Evolutionary conservation across 2,888 invertebrate species (phyloP), one percentile per base, ranked within the genome.

Genomic region (Antheraea yamamai): DNA sequence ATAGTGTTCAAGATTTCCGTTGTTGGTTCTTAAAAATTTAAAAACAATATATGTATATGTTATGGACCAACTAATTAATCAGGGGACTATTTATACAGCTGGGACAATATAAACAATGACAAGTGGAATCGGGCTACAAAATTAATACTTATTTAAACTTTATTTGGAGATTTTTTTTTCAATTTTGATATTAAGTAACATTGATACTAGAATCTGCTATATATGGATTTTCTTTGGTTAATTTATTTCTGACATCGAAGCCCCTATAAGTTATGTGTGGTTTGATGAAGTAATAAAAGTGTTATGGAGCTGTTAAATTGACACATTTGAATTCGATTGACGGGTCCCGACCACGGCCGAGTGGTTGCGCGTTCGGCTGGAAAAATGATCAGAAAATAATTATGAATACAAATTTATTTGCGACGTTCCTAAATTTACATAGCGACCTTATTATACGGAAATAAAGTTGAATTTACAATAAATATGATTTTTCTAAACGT

Each of bases 301-400:
- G 64, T 66, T 47, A 77, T 77, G 83, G 89, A 39, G 39, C n/a
- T 70, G 39, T 70, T 70, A 70, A 70, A 90, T 91, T 89, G 91
- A 92, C 90, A 89, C 85, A 87, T 84, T 87, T 87, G 79, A 86
- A 89, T 89, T 81, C 88, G 85, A 89, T 89, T 88, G 91, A 92
- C 89, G 85, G 84, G 84, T 85, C 83, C 83, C 82, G 81, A 85
- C 77, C 84, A 89, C 85, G 89, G 87, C 82, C 78, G 87, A 88
- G 82, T 82, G 85, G 79, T 76, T 83, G 82, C 88, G 92, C 91
- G 92, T 92, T 89, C 89, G 77, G 82, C 81, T 85, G 87, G 86
- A 91, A 91, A 89, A 84, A 85, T 87, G 86, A 83, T 86, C 83
- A 84, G 85, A 89, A 91, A 83, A 82, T 82, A 83, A 78, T 82